Percentiles rank a stretch among this genome's conserved stretches.
These are phyloP conservation scores for Ophioderma brevispina DNA, from an alignment of 35 echinoderm and acorn worm genomes.

Conservation along the genomic window DNA sequence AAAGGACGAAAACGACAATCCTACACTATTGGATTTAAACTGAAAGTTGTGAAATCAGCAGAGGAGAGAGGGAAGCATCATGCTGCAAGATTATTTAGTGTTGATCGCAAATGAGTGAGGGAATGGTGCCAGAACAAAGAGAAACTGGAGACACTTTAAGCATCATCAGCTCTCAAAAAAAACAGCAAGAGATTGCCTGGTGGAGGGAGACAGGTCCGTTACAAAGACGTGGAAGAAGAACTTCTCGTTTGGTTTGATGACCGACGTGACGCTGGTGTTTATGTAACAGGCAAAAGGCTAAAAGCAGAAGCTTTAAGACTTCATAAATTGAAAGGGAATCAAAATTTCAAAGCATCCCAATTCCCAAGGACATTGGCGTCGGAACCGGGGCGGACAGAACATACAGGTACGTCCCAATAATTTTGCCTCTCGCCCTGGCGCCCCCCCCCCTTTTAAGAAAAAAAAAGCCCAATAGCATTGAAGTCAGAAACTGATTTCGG, in stretches of 20 bases:
- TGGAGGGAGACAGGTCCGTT: neutral
- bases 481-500: too few relatives aligned
- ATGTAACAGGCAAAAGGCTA: neutral
- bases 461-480: too few relatives aligned
- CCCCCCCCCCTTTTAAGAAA: too few relatives aligned
- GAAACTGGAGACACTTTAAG: neutral
- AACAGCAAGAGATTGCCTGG: neutral
- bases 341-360: neutral
- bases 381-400: too few relatives aligned
- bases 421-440: too few relatives aligned
- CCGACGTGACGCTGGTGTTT: neutral
- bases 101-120: neutral
- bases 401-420: too few relatives aligned
- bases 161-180: neutral
- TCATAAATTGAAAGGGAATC: constrained; percentile 10
- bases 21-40: neutral
- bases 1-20: too few relatives aligned
- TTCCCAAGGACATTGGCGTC: too few relatives aligned
- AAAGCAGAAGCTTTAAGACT: neutral
- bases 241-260: constrained; percentile 7
- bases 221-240: neutral
- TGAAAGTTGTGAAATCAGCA: neutral
- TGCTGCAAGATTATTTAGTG: neutral
- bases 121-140: neutral
- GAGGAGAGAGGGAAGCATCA: neutral